Evolutionary conservation across 92 coral and sea anemone species (phyloP).

Genomic region (Galaxea fascicularis): DNA sequence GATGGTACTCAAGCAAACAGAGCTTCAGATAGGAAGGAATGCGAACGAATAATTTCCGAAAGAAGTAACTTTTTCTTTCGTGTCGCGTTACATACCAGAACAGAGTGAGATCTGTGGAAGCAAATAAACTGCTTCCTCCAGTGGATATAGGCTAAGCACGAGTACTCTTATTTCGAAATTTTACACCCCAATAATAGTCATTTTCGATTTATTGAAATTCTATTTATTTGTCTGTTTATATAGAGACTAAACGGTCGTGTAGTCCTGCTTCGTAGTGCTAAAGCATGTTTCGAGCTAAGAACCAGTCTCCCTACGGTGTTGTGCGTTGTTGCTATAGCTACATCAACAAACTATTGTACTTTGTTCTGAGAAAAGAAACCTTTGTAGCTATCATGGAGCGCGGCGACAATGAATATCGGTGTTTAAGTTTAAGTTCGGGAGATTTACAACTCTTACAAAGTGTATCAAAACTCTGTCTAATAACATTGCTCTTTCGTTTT

Average conservation of each 20-base stretch:
- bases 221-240: too few relatives aligned
- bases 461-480: constrained; percentile 13
- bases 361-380: constrained; percentile 9
- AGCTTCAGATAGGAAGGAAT: too few relatives aligned
- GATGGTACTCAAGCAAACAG: too few relatives aligned
- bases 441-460: constrained; percentile 21
- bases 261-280: neutral
- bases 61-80: too few relatives aligned
- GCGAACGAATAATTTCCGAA: too few relatives aligned
- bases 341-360: constrained; percentile 7
- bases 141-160: neutral
- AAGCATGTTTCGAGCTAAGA: neutral
- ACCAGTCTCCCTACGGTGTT: constrained; percentile 9
- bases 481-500: too few relatives aligned
- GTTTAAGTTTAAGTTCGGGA: constrained; percentile 30
- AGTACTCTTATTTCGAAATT: neutral
- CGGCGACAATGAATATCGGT: constrained; percentile 6
- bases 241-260: constrained; percentile 12
- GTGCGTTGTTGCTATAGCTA: too few relatives aligned
- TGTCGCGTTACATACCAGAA: too few relatives aligned
- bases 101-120: too few relatives aligned
- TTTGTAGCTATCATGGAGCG: constrained; percentile 32
- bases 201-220: too few relatives aligned
- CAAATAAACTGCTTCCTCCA: too few relatives aligned
- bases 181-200: too few relatives aligned